These are phyloP conservation scores for Agapostemon virescens DNA, from an alignment of 2,888 invertebrate genomes.

Conservation along the genomic window DNA sequence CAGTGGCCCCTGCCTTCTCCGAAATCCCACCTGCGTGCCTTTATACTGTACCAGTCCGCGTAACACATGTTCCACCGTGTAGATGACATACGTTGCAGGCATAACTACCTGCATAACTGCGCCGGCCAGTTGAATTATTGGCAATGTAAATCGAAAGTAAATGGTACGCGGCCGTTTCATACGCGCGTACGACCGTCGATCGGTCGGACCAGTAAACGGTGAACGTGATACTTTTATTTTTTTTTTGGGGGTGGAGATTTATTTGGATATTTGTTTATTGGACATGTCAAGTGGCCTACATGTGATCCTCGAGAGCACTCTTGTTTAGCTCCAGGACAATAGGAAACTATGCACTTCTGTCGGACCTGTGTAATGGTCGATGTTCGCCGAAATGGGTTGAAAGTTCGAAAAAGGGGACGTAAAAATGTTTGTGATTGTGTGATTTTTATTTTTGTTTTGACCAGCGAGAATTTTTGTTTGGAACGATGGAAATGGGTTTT, in stretches of 20 bases:
- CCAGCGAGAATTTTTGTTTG: neutral
- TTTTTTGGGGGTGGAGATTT: neutral
- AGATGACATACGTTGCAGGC: constrained; percentile 51
- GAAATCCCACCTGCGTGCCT: constrained; percentile 36
- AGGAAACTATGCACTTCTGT: neutral
- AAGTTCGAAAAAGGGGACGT: neutral
- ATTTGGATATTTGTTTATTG: constrained; percentile 1
- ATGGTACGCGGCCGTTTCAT: constrained; percentile 8
- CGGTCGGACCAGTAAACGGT: neutral
- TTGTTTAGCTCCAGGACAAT: neutral
- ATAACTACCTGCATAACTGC: constrained; percentile 41
- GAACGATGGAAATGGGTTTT: neutral
- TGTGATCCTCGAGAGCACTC: neutral
- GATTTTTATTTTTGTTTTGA: neutral
- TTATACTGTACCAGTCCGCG: constrained; percentile 45
- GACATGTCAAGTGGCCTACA: neutral
- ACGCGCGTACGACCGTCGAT: neutral
- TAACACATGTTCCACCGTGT: constrained; percentile 58
- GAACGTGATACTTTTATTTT: too few relatives aligned
- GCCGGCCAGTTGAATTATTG: constrained; percentile 61
- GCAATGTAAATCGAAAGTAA: constrained; percentile 65
- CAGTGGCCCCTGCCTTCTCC: constrained; percentile 60
- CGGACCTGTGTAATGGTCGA: neutral
- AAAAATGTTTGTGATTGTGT: neutral
- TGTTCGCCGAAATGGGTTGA: neutral